A percentile compares a stretch with the other conserved stretches of the same genome.
These are phyloP conservation scores for Microchrysa polita DNA, from an alignment of 2,888 invertebrate species.

Conservation along the genomic window DNA sequence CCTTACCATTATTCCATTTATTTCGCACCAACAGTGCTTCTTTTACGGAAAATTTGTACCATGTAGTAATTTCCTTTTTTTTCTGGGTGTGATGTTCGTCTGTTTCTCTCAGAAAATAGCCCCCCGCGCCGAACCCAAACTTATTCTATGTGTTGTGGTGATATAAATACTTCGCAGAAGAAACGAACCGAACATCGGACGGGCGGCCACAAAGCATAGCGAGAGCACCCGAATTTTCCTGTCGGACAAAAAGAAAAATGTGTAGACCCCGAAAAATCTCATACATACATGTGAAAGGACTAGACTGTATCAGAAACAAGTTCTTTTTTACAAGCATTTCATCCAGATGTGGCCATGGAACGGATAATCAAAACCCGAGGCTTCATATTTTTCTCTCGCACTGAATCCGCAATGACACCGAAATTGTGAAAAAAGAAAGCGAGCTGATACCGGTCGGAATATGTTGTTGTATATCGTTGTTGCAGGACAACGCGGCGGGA, in stretches of 20 bases:
- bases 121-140: no score
- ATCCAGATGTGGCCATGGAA: not conserved
- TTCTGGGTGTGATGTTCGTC: no score
- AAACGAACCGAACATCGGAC: not conserved
- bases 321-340: not conserved
- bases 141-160: no score
- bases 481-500: no score
- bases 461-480: no score
- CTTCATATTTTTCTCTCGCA: no score
- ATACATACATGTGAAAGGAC: slow-evolving; percentile 13
- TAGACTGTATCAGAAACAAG: not conserved
- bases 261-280: not conserved
- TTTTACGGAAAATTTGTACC: not conserved
- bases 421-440: no score
- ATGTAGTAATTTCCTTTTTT: not conserved
- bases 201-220: not conserved
- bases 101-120: no score
- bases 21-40: not conserved
- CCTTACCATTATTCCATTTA: not conserved
- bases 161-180: not conserved
- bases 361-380: not conserved
- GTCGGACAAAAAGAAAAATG: no score
- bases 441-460: no score
- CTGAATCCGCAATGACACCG: no score
- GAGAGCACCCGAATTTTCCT: not conserved